These are phyloP conservation scores for Caranx ignobilis DNA, from an alignment of 2,113 vertebrate species.

Conservation along the genomic window DNA sequence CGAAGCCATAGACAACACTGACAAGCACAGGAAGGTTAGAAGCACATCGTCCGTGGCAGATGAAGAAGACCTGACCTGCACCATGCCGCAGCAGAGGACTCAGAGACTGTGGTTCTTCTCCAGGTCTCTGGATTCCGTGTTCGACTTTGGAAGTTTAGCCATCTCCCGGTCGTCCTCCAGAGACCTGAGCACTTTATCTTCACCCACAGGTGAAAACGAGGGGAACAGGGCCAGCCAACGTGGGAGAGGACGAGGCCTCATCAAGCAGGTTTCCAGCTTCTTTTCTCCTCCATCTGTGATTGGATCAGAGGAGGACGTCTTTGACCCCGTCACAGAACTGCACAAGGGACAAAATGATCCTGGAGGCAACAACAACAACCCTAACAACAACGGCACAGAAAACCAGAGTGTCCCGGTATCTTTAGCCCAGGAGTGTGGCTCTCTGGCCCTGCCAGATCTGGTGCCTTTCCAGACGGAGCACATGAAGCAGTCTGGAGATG, in stretches of 20 bases:
- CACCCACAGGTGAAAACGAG: slow-evolving; percentile 65
- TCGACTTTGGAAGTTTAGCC: slow-evolving; percentile 77
- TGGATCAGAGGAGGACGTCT: slow-evolving; percentile 84
- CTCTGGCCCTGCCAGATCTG: slow-evolving; percentile 85
- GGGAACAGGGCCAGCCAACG: slow-evolving; percentile 40
- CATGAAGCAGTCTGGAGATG: slow-evolving; percentile 42
- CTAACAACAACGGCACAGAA: slow-evolving; percentile 31
- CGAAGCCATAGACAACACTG: slow-evolving; percentile 63
- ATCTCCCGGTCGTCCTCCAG: slow-evolving; percentile 74
- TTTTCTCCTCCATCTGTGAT: slow-evolving; percentile 77
- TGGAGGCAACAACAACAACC: slow-evolving; percentile 8
- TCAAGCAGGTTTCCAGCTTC: slow-evolving; percentile 78
- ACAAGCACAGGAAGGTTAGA: slow-evolving; percentile 82
- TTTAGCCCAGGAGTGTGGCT: slow-evolving; percentile 69
- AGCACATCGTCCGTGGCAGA: slow-evolving; percentile 79
- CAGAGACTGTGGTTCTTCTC: slow-evolving; percentile 86
- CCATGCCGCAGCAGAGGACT: slow-evolving; percentile 72
- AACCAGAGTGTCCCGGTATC: slow-evolving; percentile 58
- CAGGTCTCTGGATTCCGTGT: slow-evolving; percentile 84
- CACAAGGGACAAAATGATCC: slow-evolving; percentile 52
- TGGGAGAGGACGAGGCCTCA: slow-evolving; percentile 63
- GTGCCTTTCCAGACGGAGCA: slow-evolving; percentile 77
- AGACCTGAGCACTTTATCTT: slow-evolving; percentile 73
- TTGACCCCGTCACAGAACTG: slow-evolving; percentile 74
- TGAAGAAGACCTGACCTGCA: slow-evolving; percentile 66